These are phyloP conservation scores for Sandelia bainsii DNA, from an alignment of 2,797 vertebrate genomes.

Conservation along the genomic window DNA sequence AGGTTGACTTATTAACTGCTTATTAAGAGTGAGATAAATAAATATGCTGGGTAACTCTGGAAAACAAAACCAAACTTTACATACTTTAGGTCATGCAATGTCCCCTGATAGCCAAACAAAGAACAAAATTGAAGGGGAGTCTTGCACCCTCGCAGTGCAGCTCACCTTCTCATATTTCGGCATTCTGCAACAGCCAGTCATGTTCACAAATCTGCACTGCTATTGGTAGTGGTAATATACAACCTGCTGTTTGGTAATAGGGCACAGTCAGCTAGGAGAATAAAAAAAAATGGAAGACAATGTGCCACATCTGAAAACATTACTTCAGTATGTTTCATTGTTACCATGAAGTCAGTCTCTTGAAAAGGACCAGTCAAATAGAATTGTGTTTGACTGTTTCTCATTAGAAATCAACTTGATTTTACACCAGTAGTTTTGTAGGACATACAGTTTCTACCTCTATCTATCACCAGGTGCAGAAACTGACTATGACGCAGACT, in stretches of 20 bases:
- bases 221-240: neutral
- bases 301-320: neutral
- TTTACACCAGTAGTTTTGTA: neutral
- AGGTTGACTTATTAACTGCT: constrained; percentile 29
- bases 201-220: neutral
- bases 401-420: neutral
- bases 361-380: neutral
- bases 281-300: neutral
- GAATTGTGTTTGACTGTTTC: neutral
- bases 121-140: neutral
- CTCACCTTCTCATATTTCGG: constrained; percentile 1
- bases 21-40: neutral
- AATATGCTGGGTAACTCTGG: neutral
- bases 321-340: neutral
- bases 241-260: neutral
- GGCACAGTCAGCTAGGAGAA: neutral
- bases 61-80: neutral
- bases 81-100: neutral
- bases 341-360: neutral
- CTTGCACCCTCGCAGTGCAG: neutral
- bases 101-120: neutral
- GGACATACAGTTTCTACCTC: constrained; percentile 1
- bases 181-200: neutral
- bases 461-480: constrained; percentile 49
- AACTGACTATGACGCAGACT: constrained; percentile 79